Conservation (phyloP, 1,140 invertebrate species). For the Dinoponera quadriceps region DNA sequence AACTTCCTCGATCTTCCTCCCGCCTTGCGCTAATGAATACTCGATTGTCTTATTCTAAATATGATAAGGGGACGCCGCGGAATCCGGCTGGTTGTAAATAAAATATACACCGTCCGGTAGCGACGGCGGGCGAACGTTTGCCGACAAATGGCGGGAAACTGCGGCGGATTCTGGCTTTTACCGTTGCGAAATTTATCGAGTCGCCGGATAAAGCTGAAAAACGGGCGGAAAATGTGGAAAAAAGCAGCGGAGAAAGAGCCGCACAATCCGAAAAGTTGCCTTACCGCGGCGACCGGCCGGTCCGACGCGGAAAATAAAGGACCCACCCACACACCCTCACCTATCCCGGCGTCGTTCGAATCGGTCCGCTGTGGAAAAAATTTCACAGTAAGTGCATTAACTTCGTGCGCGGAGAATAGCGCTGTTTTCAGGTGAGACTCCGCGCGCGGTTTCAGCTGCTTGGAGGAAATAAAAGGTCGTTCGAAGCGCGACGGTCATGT, state of each 20-base stretch:
- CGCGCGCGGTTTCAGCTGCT: no score
- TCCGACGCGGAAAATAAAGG: constrained; percentile 19
- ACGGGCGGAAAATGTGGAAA: constrained; percentile 43
- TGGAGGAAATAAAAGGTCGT: no score
- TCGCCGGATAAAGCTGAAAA: constrained; percentile 54
- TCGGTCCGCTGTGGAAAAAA: neutral
- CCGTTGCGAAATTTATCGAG: constrained; percentile 56
- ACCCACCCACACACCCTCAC: no score
- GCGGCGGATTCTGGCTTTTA: constrained; percentile 53
- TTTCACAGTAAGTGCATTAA: constrained; percentile 28
- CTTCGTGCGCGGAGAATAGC: neutral
- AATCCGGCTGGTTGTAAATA: constrained; percentile 15
- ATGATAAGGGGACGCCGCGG: neutral
- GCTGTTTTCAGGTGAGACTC: no score
- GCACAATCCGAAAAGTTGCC: constrained; percentile 32
- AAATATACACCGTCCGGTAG: constrained; percentile 2
- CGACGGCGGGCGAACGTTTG: constrained; percentile 18
- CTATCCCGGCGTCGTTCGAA: neutral
- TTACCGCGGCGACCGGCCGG: neutral
- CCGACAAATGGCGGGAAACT: constrained; percentile 55
- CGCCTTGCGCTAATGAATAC: neutral
- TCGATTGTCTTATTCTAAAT: constrained; percentile 5
- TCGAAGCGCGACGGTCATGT: no score
- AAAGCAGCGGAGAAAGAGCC: constrained; percentile 5
- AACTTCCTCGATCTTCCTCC: neutral